Evolutionary conservation across 2,113 vertebrate genomes (phyloP), one percentile per base, ranked within the genome.

Genomic region (Pithys albifrons): DNA sequence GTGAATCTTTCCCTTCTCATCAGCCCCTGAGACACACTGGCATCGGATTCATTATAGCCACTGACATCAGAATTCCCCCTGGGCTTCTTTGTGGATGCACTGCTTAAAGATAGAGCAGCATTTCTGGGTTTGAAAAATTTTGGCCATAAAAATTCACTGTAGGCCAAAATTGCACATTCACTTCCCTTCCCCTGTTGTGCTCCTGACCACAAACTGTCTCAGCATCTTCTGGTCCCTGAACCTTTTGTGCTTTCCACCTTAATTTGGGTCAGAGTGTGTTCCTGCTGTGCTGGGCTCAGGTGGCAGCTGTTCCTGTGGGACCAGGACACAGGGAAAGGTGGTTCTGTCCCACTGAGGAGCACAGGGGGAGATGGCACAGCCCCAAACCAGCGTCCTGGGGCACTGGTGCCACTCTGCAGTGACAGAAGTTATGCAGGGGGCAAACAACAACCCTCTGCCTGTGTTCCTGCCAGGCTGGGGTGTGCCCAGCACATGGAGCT

Each of bases 11-110:
- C 39, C 57, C 88, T 95, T 91, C 45, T 92, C 93, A 92, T 95
- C 74, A 93, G 83, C 78, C 72, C 81, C 79, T 91, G 78, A 97
- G 92, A 95, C 94, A 91, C 27, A 41, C 80, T 95, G 92, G 74
- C 91, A 95, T 93, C 88, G 46, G 49, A 10, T 86, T 89, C 91
- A 85, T 94, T 96, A 86, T 0, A 2, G 54, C 3, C 41, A 27
- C 92, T 95, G 84, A 85, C 82, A 48, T 29, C 76, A 80, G 64
- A 74, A n/a, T 18, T 91, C 83, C 91, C 91, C 25, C 0, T 1
- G 41, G 91, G 76, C 18, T 79, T 9, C 51, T 64, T 7, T 66
- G 91, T 84, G 94, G 67, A 71, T 35, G 19, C 31, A 6, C 6
- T 84, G 49, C 52, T 73, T 33, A n/a, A 41, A 90, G 37, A 65